These are phyloP conservation scores for Trichonephila clavipes DNA, from an alignment of 1,140 invertebrate species.

Conservation along the genomic window DNA sequence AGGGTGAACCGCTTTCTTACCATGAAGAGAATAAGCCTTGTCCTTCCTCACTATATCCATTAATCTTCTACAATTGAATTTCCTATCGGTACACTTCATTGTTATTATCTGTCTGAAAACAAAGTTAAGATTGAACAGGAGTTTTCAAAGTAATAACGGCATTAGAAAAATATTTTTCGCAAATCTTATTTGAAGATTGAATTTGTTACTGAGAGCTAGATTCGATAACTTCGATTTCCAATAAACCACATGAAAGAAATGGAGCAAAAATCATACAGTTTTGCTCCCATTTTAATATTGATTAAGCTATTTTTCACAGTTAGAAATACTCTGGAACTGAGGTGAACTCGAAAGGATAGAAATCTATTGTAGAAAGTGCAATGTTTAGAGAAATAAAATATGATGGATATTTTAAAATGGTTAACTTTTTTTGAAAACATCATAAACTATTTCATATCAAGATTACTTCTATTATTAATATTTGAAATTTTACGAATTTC, in stretches of 20 bases:
- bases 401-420: too few relatives aligned
- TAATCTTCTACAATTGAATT: conserved; percentile 33
- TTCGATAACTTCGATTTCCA: conserved; percentile 53
- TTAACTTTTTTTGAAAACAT: too few relatives aligned
- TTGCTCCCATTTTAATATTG: neutral
- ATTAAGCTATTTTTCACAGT: neutral
- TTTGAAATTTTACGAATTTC: too few relatives aligned
- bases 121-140: conserved; percentile 33
- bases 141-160: conserved; percentile 7
- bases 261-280: neutral
- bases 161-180: conserved; percentile 35
- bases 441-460: too few relatives aligned
- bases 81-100: conserved; percentile 11
- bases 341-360: neutral
- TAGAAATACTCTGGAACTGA: neutral
- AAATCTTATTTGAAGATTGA: conserved; percentile 47
- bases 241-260: conserved; percentile 28
- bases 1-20: neutral
- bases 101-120: conserved; percentile 16
- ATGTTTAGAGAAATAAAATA: too few relatives aligned
- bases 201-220: neutral
- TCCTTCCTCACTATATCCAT: neutral
- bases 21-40: neutral
- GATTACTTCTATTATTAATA: too few relatives aligned
- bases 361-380: neutral